Conservation (phyloP, 2,113 vertebrate species). For the Prionailurus viverrinus region DNA sequence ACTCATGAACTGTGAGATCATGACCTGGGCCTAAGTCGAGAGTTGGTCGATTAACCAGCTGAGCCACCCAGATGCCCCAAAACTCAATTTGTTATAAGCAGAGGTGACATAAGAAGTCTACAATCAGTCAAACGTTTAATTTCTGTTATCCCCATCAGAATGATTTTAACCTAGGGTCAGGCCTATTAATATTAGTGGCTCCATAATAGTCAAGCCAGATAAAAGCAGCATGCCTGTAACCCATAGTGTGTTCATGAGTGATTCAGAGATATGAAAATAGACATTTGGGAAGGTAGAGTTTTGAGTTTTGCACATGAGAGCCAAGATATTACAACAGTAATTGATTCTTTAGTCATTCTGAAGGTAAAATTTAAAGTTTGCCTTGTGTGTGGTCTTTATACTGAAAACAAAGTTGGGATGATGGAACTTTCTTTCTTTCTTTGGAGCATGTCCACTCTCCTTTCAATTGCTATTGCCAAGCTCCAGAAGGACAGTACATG, state of each 20-base stretch:
- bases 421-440: not conserved
- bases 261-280: not conserved
- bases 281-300: not conserved
- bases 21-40: too few relatives aligned
- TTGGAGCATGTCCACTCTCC: not conserved
- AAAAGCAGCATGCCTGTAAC: not conserved
- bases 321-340: not conserved
- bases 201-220: not conserved
- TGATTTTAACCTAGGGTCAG: not conserved
- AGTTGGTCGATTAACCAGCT: too few relatives aligned
- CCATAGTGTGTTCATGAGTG: not conserved
- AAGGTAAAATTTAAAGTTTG: constrained; percentile 8
- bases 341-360: not conserved
- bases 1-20: too few relatives aligned
- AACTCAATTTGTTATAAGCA: not conserved
- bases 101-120: not conserved
- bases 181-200: not conserved
- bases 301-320: not conserved
- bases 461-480: not conserved
- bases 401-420: not conserved
- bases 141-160: not conserved
- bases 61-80: too few relatives aligned
- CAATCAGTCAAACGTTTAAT: not conserved
- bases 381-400: not conserved
- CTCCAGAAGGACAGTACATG: not conserved